Conservation (phyloP, 2,888 invertebrate genomes). For the Synanthedon andrenaeformis region DNA sequence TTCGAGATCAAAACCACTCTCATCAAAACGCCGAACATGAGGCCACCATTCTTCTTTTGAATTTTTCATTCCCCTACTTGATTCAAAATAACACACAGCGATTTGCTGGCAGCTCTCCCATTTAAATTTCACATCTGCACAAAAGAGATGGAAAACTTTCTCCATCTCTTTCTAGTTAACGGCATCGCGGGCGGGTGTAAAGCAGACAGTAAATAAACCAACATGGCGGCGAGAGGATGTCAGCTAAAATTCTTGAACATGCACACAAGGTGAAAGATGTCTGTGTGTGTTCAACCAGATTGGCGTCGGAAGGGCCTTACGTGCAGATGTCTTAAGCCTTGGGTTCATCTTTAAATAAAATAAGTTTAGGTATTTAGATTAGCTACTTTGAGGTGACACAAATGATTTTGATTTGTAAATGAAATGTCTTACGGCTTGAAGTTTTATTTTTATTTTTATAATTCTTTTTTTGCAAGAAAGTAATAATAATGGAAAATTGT, state of each 20-base stretch:
- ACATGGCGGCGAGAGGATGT: constrained; percentile 53
- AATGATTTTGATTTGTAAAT: too few relatives aligned
- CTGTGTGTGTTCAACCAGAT: constrained; percentile 36
- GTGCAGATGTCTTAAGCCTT: constrained; percentile 33
- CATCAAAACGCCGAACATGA: constrained; percentile 6
- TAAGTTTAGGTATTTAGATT: not conserved
- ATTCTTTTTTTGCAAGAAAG: too few relatives aligned
- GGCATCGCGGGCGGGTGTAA: constrained; percentile 3
- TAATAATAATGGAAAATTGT: too few relatives aligned
- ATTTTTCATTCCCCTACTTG: constrained; percentile 56
- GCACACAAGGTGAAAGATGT: constrained; percentile 33
- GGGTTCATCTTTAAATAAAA: constrained; percentile 2
- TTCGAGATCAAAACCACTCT: constrained; percentile 10
- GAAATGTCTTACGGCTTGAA: too few relatives aligned
- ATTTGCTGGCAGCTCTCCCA: constrained; percentile 35
- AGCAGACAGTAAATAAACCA: constrained; percentile 46
- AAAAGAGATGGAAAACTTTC: constrained; percentile 32
- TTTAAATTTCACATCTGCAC: constrained; percentile 12
- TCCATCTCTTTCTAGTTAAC: constrained; percentile 21
- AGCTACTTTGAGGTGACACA: too few relatives aligned
- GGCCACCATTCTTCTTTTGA: constrained; percentile 36
- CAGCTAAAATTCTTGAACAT: constrained; percentile 33
- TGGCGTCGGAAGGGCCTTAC: constrained; percentile 33
- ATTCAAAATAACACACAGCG: constrained; percentile 40
- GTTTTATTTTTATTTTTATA: too few relatives aligned